Base-by-base conservation (phyloP, 2,113 vertebrate species). In the Progne subis region DNA sequence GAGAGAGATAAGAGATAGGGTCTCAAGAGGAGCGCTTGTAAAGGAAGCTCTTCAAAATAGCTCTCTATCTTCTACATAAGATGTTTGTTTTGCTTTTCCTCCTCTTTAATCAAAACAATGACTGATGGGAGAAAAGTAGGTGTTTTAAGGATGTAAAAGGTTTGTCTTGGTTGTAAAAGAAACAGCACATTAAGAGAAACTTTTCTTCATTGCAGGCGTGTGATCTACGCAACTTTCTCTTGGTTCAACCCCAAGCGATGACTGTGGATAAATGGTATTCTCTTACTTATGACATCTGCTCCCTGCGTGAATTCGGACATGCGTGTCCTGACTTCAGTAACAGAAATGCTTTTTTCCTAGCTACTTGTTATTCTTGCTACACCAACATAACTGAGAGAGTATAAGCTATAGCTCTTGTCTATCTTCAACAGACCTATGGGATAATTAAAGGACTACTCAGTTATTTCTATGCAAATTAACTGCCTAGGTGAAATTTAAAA, bases 201-300 rank as follows among this genome's bases (percentile, higher is more conserved):
- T 94, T 96, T 70, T 68, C 72, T 59, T 79, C 53, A 53, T 39
- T 64, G n/a, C 60, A 86, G 82, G 24, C 14, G 19, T 93, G 49
- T 24, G 55, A 74, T 60, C 64, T 92, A 53, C 1, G 1, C 71
- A 94, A 95, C 79, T 72, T 96, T 96, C 72, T 93, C 64, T 41
- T 60, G 41, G 82, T 76, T 81, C 82, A 60, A 31, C 46, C 88
- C 53, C 77, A 81, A 86, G 78, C 12, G 8, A 70, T 1, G 2
- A 88, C 44, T 81, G 90, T 18, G 52, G 77, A 67, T 72, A 90
- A 92, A 90, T 44, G 65, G 29, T 93, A 49, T 96, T 95, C 55
- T 84, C 94, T 95, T 97, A 69, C 95, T 95, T 61, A 67, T 29
- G 72, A 86, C 93, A 97, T 95, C 96, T 96, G 92, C 11, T 92